Percentiles rank a stretch among this genome's conserved stretches.
These are phyloP conservation scores for Globodera rostochiensis DNA, from an alignment of 1,140 invertebrate species.

Conservation along the genomic window DNA sequence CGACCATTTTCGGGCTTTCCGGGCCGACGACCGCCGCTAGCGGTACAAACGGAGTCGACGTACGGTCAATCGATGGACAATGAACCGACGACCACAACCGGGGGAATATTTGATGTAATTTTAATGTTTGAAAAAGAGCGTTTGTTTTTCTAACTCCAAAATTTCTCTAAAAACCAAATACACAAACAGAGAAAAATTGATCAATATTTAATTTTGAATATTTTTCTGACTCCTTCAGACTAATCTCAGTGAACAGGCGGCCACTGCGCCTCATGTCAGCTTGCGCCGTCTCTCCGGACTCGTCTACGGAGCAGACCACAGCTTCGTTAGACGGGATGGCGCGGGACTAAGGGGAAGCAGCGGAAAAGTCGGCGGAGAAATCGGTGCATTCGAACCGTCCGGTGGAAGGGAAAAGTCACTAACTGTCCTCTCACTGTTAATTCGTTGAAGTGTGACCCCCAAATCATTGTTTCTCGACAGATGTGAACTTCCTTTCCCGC, in stretches of 20 bases:
- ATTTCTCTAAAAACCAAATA: too few relatives aligned
- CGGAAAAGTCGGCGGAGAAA: conserved; percentile 11
- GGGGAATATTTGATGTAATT: background rate
- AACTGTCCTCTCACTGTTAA: background rate
- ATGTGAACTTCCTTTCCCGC: conserved; percentile 37
- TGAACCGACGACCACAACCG: conserved; percentile 2
- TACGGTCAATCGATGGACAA: background rate
- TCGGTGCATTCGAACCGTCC: background rate
- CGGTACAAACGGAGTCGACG: background rate
- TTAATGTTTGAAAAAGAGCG: background rate
- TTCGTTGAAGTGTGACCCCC: too few relatives aligned
- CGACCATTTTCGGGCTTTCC: conserved; percentile 27
- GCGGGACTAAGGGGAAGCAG: background rate
- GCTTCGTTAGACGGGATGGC: background rate
- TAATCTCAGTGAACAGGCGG: conserved; percentile 40
- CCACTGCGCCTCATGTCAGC: conserved; percentile 32
- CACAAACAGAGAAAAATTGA: background rate
- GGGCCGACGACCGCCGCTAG: conserved; percentile 1
- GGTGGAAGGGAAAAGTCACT: background rate
- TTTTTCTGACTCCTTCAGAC: conserved; percentile 12
- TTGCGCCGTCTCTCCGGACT: conserved; percentile 28
- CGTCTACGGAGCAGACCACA: conserved; percentile 9
- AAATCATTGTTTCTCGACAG: background rate
- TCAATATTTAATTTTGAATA: background rate
- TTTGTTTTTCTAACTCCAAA: too few relatives aligned